Base-by-base conservation (phyloP, 2,113 vertebrate genomes). In the Anhinga rufa region DNA sequence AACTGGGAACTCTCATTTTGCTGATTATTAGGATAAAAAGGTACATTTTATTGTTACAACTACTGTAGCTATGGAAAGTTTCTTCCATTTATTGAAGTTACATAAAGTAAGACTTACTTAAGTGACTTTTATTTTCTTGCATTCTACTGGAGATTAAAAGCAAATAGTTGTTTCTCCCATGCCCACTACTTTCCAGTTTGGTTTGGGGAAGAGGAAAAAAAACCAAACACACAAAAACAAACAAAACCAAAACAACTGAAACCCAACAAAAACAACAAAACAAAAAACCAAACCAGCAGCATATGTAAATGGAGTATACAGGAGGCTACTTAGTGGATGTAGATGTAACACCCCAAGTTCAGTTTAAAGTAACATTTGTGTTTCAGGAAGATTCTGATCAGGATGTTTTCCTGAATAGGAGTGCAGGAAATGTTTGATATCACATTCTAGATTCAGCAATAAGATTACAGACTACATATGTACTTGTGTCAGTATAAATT, bases 1-100 rank as follows among this genome's bases (percentile, higher is more conserved):
- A 95, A 95, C 94, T 96, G 90, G 91, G 95, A 95, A 70, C 25
- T 40, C 55, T 84, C 4, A 25, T 74, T 91, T 91, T 72, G 82
- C 42, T 70, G 62, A 61, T 86, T 80, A 93, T 91, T 32, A 82
- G 66, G 66, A 82, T 85, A 17, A 80, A 74, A 62, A 91, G 79
- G 86, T 95, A 88, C 71, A 70, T 85, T 87, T 82, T 90, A 48
- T 77, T 90, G 81, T 58, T 95, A 95, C 49, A 95, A 58, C 83
- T 95, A 52, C 86, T 92, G 91, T 91, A 91, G 75, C 62, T 87
- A 12, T 64, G 78, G 81, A 66, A 83, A 70, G 14, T 42, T 54
- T 52, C 36, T 94, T 93, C 49, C 71, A 13, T 79, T 86, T 85
- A 75, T 48, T 77, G 62, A 91, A 92, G 61, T 88, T 76, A 42